These are phyloP conservation scores for Lethocerus indicus DNA, from an alignment of 1,140 invertebrate species.

Conservation along the genomic window DNA sequence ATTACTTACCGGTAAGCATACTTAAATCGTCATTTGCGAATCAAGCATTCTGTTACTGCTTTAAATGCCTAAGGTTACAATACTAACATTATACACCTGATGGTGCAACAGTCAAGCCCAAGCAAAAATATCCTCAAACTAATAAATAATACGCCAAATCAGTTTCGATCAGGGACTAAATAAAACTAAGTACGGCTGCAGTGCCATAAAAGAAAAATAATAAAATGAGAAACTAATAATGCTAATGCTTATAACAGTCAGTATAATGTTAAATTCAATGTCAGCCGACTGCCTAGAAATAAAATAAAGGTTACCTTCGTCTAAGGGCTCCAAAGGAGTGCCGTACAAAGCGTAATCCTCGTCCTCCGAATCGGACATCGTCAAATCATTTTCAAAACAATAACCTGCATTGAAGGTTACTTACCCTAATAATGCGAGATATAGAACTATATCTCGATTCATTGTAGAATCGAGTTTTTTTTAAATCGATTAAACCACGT, in stretches of 20 bases:
- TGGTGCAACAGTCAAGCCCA: too few species aligned
- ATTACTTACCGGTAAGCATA: too few species aligned
- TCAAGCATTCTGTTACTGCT: too few species aligned
- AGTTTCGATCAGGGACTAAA: constrained; percentile 8
- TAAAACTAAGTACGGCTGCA: neutral
- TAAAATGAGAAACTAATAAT: neutral
- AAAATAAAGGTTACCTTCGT: constrained; percentile 44
- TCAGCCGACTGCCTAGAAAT: neutral
- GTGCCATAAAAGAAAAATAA: neutral
- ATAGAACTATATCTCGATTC: too few species aligned
- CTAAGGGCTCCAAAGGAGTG: constrained; percentile 52
- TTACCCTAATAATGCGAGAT: too few species aligned
- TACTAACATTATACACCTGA: too few species aligned
- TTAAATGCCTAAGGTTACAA: too few species aligned
- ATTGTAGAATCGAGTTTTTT: too few species aligned
- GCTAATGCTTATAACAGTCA: neutral
- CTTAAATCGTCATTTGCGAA: too few species aligned
- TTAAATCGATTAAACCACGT: too few species aligned
- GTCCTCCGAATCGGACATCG: constrained; percentile 18
- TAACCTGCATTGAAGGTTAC: too few species aligned
- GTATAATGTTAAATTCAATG: constrained; percentile 1
- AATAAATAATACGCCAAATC: constrained; percentile 13
- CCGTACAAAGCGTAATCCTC: constrained; percentile 54
- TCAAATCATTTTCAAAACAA: too few species aligned
- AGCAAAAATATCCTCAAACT: constrained; percentile 15